Conservation (phyloP, 2,888 invertebrate species). For the Heliconius ismenius region DNA sequence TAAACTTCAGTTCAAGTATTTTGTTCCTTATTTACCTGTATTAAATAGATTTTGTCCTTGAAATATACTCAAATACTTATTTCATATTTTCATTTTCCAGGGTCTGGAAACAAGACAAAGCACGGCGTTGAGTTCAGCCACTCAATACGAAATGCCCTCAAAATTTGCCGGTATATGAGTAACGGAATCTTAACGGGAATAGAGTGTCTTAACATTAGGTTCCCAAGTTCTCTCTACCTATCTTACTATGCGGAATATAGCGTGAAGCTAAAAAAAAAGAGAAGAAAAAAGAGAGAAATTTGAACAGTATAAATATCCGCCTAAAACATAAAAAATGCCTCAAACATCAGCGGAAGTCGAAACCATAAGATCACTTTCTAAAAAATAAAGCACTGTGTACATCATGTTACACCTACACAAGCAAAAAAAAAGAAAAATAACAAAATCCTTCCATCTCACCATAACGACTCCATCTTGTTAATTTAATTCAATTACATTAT, state of each 20-base stretch:
- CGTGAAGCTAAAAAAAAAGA: background rate
- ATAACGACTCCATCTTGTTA: constrained; percentile 20
- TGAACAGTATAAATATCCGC: background rate
- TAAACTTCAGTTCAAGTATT: background rate
- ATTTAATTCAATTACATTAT: constrained; percentile 25
- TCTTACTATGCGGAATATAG: background rate
- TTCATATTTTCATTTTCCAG: no score
- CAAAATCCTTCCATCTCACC: constrained; percentile 6
- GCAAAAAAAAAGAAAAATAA: constrained; percentile 10
- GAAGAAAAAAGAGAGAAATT: no score
- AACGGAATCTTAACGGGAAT: background rate
- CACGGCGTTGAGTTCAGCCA: background rate
- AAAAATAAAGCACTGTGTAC: constrained; percentile 1
- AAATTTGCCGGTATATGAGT: background rate
- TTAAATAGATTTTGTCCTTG: no score
- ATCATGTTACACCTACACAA: background rate
- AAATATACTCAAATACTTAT: no score
- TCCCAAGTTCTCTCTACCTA: background rate
- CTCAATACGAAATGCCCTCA: background rate
- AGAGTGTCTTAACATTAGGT: background rate
- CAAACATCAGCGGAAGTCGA: background rate
- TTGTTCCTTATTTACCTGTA: background rate
- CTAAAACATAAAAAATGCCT: background rate
- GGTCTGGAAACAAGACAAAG: background rate
- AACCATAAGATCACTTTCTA: background rate